A percentile compares a stretch with the other conserved stretches of the same genome.
phyloP scores from a whole-genome alignment of 2,113 vertebrate species.

The Cnemophilus loriae region DNA sequence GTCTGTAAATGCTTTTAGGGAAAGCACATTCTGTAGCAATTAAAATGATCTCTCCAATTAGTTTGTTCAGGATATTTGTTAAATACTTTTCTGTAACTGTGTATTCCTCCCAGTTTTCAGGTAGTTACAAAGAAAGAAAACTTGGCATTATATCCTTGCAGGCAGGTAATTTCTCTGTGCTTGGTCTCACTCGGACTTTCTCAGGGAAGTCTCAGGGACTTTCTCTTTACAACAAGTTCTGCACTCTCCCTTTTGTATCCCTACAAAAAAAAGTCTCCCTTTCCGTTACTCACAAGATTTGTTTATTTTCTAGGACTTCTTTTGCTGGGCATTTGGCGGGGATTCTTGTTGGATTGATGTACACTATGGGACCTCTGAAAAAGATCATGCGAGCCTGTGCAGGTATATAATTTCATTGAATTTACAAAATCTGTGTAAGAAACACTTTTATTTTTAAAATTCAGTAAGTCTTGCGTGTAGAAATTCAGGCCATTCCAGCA shows the following conservation, averaged over 20 bases:
- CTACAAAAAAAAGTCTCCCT: background rate
- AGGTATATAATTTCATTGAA: conserved; percentile 69
- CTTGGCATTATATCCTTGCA: background rate
- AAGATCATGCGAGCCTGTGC: conserved; percentile 77
- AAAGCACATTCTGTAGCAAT: background rate
- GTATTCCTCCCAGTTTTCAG: background rate
- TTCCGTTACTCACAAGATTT: background rate
- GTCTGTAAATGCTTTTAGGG: background rate
- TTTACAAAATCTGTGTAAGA: background rate
- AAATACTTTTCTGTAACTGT: background rate
- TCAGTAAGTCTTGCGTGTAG: background rate
- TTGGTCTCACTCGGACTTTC: background rate
- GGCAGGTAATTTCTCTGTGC: background rate
- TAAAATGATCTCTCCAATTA: background rate
- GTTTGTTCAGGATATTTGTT: background rate
- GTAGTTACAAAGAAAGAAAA: background rate
- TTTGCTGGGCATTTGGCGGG: conserved; percentile 91
- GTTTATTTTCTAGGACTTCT: conserved; percentile 77
- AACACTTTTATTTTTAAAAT: background rate
- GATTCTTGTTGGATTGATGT: conserved; percentile 91
- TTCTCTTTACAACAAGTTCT: background rate
- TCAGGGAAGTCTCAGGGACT: background rate
- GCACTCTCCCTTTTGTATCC: background rate
- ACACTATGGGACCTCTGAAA: conserved; percentile 84
- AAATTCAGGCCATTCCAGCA: background rate